Percentiles rank a stretch among this genome's conserved stretches.
phyloP scores from a whole-genome alignment of 2,797 vertebrate genomes.

The Muscicapa striata region DNA sequence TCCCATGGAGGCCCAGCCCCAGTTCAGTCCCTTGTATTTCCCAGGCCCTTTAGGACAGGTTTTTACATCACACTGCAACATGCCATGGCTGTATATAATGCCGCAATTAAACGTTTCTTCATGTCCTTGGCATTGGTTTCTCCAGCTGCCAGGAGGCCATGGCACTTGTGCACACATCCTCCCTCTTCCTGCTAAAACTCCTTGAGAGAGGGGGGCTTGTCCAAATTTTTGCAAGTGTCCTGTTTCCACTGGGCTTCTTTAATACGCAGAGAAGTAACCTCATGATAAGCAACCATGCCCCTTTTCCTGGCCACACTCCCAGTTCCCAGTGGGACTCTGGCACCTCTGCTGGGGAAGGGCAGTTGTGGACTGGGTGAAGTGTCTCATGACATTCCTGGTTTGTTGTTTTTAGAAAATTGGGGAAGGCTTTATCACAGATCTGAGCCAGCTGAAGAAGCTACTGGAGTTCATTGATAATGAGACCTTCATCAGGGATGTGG shows the following conservation, averaged over 20 bases:
- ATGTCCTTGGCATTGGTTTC: not conserved
- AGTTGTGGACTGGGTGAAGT: not conserved
- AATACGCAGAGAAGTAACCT: not conserved
- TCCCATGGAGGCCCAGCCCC: not conserved
- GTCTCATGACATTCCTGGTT: not conserved
- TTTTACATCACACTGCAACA: not conserved
- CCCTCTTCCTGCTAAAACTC: not conserved
- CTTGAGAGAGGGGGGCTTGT: not conserved
- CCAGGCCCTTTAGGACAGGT: not conserved
- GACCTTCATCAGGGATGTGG: conserved; percentile 83
- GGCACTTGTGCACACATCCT: not conserved
- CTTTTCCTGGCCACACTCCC: not conserved
- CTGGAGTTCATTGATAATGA: conserved; percentile 79
- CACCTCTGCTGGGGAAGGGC: not conserved
- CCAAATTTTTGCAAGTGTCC: not conserved
- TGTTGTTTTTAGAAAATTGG: conserved; percentile 79
- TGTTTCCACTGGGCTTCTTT: not conserved
- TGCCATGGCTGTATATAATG: not conserved
- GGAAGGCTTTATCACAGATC: conserved; percentile 84
- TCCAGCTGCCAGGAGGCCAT: not conserved
- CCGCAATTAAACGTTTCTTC: not conserved
- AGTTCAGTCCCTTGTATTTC: not conserved
- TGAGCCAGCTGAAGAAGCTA: conserved; percentile 83
- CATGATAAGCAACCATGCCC: accelerated
- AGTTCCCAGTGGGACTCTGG: accelerated